These are phyloP conservation scores for Aplysina aerophoba DNA, from an alignment of 37 sponge, comb jelly and placozoan genomes.

Conservation along the genomic window DNA sequence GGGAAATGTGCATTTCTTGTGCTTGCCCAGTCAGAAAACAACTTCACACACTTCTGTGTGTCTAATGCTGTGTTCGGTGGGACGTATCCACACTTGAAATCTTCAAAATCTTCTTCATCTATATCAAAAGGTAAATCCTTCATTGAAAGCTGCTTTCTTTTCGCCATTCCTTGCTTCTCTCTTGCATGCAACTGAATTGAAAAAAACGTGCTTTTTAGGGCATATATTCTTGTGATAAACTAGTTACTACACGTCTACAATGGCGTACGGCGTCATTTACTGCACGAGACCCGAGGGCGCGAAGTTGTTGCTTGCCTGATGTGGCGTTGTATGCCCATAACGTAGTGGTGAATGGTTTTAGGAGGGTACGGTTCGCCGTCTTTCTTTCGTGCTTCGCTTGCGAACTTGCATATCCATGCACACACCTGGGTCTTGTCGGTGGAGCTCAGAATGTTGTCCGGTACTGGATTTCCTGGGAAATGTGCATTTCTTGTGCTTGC, in stretches of 20 bases:
- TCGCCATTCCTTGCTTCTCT: too few species aligned
- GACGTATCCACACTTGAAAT: background rate
- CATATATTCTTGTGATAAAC: slow-evolving; percentile 7
- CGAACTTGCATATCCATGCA: background rate
- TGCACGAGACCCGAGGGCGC: too few species aligned
- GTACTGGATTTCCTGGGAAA: background rate
- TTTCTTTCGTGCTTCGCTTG: background rate
- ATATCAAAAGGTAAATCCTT: slow-evolving; percentile 1
- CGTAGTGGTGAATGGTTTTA: background rate
- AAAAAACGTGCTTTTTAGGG: slow-evolving; percentile 13
- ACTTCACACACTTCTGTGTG: slow-evolving; percentile 14
- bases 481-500: background rate
- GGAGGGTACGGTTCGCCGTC: slow-evolving; percentile 5
- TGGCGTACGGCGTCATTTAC: too few species aligned
- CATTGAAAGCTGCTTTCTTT: background rate
- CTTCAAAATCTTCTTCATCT: slow-evolving; percentile 2
- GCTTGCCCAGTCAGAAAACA: background rate
- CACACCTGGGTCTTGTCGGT: background rate
- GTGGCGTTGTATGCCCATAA: slow-evolving; percentile 5
- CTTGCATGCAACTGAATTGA: too few species aligned
- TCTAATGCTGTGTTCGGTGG: background rate
- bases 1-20: slow-evolving; percentile 4
- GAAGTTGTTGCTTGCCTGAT: too few species aligned
- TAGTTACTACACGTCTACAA: slow-evolving; percentile 3
- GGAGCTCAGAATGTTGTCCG: background rate